Percentiles rank a stretch among this genome's conserved stretches.
phyloP scores from a whole-genome alignment of 2,797 vertebrate genomes.

The Acestrorhynchus altus region DNA sequence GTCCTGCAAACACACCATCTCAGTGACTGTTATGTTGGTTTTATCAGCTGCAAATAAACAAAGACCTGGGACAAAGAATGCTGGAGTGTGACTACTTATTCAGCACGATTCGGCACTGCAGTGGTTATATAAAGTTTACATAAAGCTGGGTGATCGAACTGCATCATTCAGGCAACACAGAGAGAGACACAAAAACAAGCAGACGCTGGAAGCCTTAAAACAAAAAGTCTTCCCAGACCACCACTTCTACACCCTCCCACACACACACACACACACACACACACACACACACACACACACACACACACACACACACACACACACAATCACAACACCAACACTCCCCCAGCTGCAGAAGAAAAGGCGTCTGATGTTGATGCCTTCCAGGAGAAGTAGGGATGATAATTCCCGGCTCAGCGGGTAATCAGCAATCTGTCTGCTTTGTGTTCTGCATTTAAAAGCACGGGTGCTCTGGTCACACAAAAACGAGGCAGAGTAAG shows the following conservation, averaged over 20 bases:
- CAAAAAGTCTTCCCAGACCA: slow-evolving; percentile 1
- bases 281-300: slow-evolving; percentile 39
- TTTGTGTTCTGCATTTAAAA: slow-evolving; percentile 56
- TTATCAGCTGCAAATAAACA: slow-evolving; percentile 23
- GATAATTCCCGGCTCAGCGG: slow-evolving; percentile 53
- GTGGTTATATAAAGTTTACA: not conserved
- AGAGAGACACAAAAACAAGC: slow-evolving; percentile 22
- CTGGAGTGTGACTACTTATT: not conserved
- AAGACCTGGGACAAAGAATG: not conserved
- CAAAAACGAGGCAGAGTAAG: slow-evolving; percentile 13
- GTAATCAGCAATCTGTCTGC: slow-evolving; percentile 58
- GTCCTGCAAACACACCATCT: slow-evolving; percentile 1
- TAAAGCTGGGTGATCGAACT: slow-evolving; percentile 16
- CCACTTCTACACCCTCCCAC: not conserved
- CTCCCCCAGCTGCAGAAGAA: slow-evolving; percentile 46
- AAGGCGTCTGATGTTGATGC: slow-evolving; percentile 38
- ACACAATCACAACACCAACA: slow-evolving; percentile 28
- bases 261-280: slow-evolving; percentile 28
- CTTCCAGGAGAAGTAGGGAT: slow-evolving; percentile 45
- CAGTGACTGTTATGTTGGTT: not conserved
- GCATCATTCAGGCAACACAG: not conserved
- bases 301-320: slow-evolving; percentile 16
- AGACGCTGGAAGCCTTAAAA: slow-evolving; percentile 4
- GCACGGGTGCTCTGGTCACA: slow-evolving; percentile 23
- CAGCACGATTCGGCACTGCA: not conserved